Conservation (phyloP, 92 coral and sea anemone genomes). For the Desmophyllum pertusum region DNA sequence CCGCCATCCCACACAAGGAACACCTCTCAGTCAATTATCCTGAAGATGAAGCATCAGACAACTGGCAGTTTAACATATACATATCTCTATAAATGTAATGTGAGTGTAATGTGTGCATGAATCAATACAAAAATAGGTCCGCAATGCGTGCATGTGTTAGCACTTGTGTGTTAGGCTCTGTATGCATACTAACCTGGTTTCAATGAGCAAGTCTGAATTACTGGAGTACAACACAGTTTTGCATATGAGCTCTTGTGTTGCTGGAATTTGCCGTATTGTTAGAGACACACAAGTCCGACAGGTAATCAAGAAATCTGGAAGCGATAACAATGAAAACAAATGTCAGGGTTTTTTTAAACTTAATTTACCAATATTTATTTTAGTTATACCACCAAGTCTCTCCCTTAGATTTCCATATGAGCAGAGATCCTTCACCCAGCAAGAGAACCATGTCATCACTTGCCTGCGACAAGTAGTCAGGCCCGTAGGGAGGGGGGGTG, state of each 20-base stretch:
- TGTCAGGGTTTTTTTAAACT: background rate
- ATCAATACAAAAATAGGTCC: too few species aligned
- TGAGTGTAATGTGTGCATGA: too few species aligned
- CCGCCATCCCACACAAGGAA: conserved; percentile 92
- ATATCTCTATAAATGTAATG: too few species aligned
- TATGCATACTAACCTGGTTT: conserved; percentile 75
- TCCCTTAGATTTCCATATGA: too few species aligned
- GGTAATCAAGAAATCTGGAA: conserved; percentile 90
- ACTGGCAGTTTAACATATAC: background rate
- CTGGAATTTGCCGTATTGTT: conserved; percentile 99
- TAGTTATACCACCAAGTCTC: too few species aligned
- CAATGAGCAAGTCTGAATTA: conserved; percentile 91
- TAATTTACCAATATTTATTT: too few species aligned
- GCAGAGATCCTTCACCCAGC: too few species aligned
- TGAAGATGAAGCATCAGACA: conserved; percentile 22
- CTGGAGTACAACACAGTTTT: conserved; percentile 91
- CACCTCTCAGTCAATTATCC: conserved; percentile 88
- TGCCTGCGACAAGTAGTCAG: too few species aligned
- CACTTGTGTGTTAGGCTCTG: background rate
- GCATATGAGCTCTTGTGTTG: conserved; percentile 97
- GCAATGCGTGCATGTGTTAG: too few species aligned
- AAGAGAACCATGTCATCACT: too few species aligned
- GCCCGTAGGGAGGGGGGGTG: too few species aligned
- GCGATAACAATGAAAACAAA: background rate
- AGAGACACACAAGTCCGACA: conserved; percentile 97